Evolutionary conservation across 1,140 invertebrate genomes (phyloP), one percentile per base, ranked within the genome.

Genomic region (Drosophila arizonae): DNA sequence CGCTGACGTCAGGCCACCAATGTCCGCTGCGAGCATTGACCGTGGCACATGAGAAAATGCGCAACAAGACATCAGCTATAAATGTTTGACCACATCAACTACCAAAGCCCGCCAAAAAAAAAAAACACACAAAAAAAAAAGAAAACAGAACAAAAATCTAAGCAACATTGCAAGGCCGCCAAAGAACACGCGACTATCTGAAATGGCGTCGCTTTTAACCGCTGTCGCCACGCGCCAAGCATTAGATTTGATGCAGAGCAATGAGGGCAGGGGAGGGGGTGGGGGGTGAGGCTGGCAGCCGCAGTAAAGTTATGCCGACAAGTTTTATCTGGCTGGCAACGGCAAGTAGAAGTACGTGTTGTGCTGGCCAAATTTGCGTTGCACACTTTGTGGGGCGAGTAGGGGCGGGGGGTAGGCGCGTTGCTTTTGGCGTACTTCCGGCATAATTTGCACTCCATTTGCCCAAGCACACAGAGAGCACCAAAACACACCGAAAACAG

Each of bases 371-470:
- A 62, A 65, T 76, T 75, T 68, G 46, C 62, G 60, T 66, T 67
- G 81, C 81, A 81, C 70, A 72, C 75, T 76, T 78, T 78, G 66
- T 30, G 50, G 71, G 74, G 74, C 73, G 56, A 8, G 41, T 62
- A 60, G 60, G 61, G 28, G 28, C 28, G 28, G 4, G 28, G 28
- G 21, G 21, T 24, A 3, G 1, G 21, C 74, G 45, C 58, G 55
- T 68, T 78, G 65, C 70, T 71, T 69, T 76, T 30, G 66, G 68
- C 74, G 75, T 57, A 66, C 72, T 85, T 80, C 70, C 71, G 75
- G 78, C 76, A 72, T 87, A 86, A 85, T 81, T 86, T 87, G 81
- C 82, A 86, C 81, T 81, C 73, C 78, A 85, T 85, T 85, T 86
- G 60, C 74, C 67, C 55, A 57, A 76, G 30, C 62, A 64, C 61